A percentile compares a stretch with the other conserved stretches of the same genome.
phyloP scores from a whole-genome alignment of 2,113 vertebrate species.

The Mugil cephalus region DNA sequence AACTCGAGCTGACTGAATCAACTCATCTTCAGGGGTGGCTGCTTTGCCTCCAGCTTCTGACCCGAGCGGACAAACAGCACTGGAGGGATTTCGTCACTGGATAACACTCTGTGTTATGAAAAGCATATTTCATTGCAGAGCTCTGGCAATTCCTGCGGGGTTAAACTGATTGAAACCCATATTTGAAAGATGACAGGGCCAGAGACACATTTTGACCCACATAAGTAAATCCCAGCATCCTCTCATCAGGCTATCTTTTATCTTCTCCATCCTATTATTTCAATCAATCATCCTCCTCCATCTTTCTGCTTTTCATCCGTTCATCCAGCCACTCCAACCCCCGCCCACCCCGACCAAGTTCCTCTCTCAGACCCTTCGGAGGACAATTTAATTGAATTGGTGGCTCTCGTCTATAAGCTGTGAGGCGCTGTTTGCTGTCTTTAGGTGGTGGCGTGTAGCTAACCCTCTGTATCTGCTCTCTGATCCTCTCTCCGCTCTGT shows the following conservation, averaged over 20 bases:
- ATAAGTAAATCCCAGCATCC: constrained; percentile 41
- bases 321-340: constrained; percentile 23
- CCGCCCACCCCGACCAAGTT: background rate
- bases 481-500: constrained; percentile 54
- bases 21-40: constrained; percentile 37
- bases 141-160: background rate
- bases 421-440: constrained; percentile 34
- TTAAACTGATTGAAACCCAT: constrained; percentile 57
- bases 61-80: constrained; percentile 19
- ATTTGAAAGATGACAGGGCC: constrained; percentile 41
- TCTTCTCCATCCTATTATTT: constrained; percentile 37
- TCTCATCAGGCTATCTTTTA: constrained; percentile 38
- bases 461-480: constrained; percentile 38
- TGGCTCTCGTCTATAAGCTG: constrained; percentile 49
- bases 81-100: constrained; percentile 42
- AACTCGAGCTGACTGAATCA: constrained; percentile 59
- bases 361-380: constrained; percentile 23
- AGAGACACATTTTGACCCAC: constrained; percentile 41
- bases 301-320: constrained; percentile 35
- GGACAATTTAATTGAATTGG: constrained; percentile 56
- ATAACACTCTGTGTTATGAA: constrained; percentile 20
- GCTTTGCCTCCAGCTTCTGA: constrained; percentile 35
- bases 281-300: constrained; percentile 48
- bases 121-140: constrained; percentile 35
- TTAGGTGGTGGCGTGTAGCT: constrained; percentile 34